Conservation (phyloP, 92 coral and sea anemone species). For the Phymanthus crucifer region DNA sequence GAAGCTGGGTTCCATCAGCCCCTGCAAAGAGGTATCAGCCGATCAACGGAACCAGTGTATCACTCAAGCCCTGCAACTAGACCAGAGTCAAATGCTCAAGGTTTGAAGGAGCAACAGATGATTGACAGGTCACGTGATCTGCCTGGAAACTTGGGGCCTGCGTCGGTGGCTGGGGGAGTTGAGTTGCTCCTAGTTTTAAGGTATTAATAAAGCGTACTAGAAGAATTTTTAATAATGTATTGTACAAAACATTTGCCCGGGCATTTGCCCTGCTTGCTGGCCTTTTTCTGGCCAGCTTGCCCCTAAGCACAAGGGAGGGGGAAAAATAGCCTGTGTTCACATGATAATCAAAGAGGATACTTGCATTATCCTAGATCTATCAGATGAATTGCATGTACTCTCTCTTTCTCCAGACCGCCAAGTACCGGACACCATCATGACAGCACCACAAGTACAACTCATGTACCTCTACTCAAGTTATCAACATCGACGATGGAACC, state of each 20-base stretch:
- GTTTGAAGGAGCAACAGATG: background rate
- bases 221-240: too few relatives aligned
- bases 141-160: background rate
- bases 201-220: background rate
- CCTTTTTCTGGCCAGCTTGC: too few relatives aligned
- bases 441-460: background rate
- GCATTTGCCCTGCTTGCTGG: too few relatives aligned
- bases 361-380: background rate
- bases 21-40: background rate
- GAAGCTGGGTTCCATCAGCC: background rate
- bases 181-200: conserved; percentile 31
- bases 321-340: background rate
- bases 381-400: background rate
- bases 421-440: background rate
- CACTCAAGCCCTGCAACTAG: background rate
- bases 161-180: conserved; percentile 21
- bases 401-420: background rate
- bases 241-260: too few relatives aligned
- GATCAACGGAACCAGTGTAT: background rate
- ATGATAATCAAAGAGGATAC: background rate
- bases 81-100: background rate
- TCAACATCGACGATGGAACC: conserved; percentile 14
- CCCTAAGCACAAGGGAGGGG: too few relatives aligned
- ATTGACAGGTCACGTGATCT: conserved; percentile 13
- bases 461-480: conserved; percentile 25